Evolutionary conservation across 2,888 invertebrate genomes (phyloP), one percentile per base, ranked within the genome.

Genomic region (Fissipunctia ypsillon): DNA sequence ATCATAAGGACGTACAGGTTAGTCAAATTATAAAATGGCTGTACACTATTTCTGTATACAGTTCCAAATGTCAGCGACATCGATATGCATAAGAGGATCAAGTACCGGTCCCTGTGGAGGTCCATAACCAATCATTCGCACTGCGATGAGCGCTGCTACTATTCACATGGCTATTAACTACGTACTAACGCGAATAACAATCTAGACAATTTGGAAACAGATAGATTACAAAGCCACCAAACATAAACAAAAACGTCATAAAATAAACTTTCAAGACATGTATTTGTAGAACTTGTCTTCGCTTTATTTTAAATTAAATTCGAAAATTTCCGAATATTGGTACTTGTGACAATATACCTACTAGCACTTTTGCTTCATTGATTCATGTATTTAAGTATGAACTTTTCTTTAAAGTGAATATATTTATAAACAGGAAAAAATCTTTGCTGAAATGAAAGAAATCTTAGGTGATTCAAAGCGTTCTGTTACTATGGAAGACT

Each of bases 391-490:
- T 41, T 25, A 60, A 1, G 60, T 41, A 59, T 59, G 35, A 38
- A 38, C 3, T 14, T 38, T 31, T 41, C 19, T n/a, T 6, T 50
- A 52, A 41, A 52, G 41, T 9, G 0, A 41, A 52, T 59, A 7
- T 38, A 31, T 52, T 31, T 50, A 3, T 31, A 41, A 65, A 50
- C 48, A 98, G 96, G 97, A 97, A 28, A 97, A 96, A 88, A 97
- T 97, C 22, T 92, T 96, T 64, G 95, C 96, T 72, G 98, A 98
- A 90, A 84, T 97, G 64, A 95, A 97, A 64, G 96, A 96, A 31
- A 97, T 97, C 84, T 97, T 97, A 85, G 97, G 97, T 1, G 97
- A 97, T 84, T 96, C 97, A 3, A 96, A 97, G 80, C 94, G 97
- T 61, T 95, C 96, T 0, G 96, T 96, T 0, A 97, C 97, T 0